Evolutionary conservation across 2,113 vertebrate species (phyloP).

Genomic region (Gallinago media): DNA sequence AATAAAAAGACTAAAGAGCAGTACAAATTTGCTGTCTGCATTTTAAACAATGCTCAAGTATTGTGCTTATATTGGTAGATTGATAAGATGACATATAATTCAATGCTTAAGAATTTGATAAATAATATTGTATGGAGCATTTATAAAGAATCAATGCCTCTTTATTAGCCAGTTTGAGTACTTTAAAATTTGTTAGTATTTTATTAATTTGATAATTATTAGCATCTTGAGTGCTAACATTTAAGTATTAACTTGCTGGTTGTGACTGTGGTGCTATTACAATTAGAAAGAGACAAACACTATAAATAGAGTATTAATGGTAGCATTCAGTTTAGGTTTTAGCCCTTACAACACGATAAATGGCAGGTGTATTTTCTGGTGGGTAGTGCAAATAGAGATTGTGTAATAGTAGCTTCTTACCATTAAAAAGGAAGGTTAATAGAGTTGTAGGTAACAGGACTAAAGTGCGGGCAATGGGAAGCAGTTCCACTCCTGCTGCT

Average conservation of each 20-base stretch:
- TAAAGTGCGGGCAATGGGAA: neutral
- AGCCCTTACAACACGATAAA: neutral
- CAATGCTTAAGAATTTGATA: neutral
- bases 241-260: neutral
- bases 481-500: neutral
- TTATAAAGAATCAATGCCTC: neutral
- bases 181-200: neutral
- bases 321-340: neutral
- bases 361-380: neutral
- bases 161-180: neutral
- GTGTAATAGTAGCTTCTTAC: neutral
- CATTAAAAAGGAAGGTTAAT: neutral
- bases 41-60: neutral
- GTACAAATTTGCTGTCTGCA: neutral
- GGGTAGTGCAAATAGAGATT: neutral
- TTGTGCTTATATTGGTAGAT: neutral
- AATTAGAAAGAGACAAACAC: neutral
- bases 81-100: neutral
- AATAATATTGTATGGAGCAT: neutral
- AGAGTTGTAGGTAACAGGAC: neutral
- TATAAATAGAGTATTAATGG: neutral
- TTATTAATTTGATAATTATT: conserved; percentile 10
- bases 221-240: neutral
- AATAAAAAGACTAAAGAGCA: neutral
- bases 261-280: neutral